These are phyloP conservation scores for Onychorhynchus coronatus DNA, from an alignment of 2,113 vertebrate genomes.

Conservation along the genomic window DNA sequence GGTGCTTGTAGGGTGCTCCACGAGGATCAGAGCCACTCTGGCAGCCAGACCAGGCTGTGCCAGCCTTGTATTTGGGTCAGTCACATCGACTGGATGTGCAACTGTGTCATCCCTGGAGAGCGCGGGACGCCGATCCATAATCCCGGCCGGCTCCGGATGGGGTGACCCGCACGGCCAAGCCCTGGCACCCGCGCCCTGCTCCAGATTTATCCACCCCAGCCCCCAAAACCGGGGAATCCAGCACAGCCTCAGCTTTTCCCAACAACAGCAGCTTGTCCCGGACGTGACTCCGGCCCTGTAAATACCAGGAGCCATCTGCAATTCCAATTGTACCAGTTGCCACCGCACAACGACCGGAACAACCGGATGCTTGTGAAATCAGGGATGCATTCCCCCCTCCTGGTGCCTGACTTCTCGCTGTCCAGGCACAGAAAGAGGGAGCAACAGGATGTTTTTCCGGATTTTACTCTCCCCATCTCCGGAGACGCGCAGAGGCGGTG, in stretches of 20 bases:
- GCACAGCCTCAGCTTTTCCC: fast-evolving
- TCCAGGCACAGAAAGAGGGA: background rate
- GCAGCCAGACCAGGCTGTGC: background rate
- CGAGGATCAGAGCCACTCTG: background rate
- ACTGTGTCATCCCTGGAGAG: conserved; percentile 50
- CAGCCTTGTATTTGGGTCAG: conserved; percentile 37
- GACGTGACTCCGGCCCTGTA: background rate
- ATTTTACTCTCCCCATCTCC: background rate
- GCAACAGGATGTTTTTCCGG: background rate
- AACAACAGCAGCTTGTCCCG: background rate
- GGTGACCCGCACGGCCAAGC: fast-evolving
- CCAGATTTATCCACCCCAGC: fast-evolving
- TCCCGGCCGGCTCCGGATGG: fast-evolving
- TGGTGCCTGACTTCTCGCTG: background rate
- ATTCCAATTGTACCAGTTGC: background rate
- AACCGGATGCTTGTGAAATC: background rate
- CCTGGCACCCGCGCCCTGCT: fast-evolving
- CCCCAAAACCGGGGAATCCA: background rate
- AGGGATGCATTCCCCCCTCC: background rate
- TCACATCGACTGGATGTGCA: background rate
- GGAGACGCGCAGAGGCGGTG: fast-evolving
- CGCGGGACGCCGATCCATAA: background rate
- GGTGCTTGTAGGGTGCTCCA: background rate
- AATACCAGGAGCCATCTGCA: conserved; percentile 17
- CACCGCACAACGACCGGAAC: background rate